Percentiles rank a stretch among this genome's conserved stretches.
Conservation (phyloP, 2,113 vertebrate species). For the Jacana jacana region DNA sequence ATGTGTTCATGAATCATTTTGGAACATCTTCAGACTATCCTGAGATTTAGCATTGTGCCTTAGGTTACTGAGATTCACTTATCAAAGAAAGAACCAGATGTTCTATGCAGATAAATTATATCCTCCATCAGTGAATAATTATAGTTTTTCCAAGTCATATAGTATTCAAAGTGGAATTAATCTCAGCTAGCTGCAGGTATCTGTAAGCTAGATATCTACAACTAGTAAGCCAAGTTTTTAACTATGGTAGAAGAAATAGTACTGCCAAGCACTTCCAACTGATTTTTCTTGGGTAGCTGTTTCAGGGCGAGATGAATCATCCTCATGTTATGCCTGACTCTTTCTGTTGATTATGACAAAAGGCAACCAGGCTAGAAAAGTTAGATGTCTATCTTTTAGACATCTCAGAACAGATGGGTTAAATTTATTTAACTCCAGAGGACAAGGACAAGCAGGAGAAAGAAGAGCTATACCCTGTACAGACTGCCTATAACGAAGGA, state of each 20-base stretch:
- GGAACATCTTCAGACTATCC: neutral
- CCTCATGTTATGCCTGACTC: neutral
- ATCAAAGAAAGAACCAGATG: neutral
- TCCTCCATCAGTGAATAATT: neutral
- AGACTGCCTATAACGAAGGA: neutral
- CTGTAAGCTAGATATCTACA: neutral
- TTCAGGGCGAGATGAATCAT: neutral
- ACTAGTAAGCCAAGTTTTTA: neutral
- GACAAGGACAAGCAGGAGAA: neutral
- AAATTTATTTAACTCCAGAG: neutral
- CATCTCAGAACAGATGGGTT: neutral
- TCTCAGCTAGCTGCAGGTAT: neutral
- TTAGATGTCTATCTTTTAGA: neutral
- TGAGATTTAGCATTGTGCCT: neutral
- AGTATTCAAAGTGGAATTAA: neutral
- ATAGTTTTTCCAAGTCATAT: neutral
- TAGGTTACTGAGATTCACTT: neutral
- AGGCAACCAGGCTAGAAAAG: neutral
- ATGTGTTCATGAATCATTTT: neutral
- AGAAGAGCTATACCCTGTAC: neutral
- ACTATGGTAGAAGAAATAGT: neutral
- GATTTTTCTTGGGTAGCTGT: neutral
- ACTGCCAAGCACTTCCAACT: neutral
- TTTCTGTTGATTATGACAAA: neutral
- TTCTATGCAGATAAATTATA: neutral